Conservation (phyloP, 2,797 vertebrate species). For the Gallirallus australis region DNA sequence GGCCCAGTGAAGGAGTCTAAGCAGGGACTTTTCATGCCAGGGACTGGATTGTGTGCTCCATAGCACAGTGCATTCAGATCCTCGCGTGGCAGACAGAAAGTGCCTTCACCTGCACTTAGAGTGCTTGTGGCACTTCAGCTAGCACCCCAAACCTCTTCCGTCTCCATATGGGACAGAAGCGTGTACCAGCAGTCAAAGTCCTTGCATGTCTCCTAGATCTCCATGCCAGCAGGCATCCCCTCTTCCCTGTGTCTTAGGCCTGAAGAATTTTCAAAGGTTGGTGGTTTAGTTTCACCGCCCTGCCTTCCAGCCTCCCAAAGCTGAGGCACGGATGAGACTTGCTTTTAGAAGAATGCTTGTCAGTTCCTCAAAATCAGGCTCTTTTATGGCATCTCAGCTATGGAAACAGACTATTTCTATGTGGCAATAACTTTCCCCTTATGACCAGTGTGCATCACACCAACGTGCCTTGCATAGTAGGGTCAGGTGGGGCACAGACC, state of each 20-base stretch:
- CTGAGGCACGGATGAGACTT: accelerated
- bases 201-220: accelerated
- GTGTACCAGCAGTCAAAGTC: neutral
- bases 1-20: neutral
- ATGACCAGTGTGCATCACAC: accelerated
- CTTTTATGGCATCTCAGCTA: accelerated
- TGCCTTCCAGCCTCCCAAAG: neutral
- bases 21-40: neutral
- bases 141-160: neutral
- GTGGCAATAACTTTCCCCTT: accelerated
- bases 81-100: neutral
- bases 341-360: neutral
- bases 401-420: accelerated
- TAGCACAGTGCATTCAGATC: accelerated
- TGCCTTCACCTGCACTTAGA: neutral
- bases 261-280: neutral
- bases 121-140: neutral
- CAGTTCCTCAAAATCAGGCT: accelerated
- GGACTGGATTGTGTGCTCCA: accelerated
- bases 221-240: neutral
- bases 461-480: accelerated
- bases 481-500: accelerated
- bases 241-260: neutral
- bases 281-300: too few species aligned
- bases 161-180: neutral